phyloP scores from a whole-genome alignment of 1,140 invertebrate genomes.

The Hyles euphorbiae region DNA sequence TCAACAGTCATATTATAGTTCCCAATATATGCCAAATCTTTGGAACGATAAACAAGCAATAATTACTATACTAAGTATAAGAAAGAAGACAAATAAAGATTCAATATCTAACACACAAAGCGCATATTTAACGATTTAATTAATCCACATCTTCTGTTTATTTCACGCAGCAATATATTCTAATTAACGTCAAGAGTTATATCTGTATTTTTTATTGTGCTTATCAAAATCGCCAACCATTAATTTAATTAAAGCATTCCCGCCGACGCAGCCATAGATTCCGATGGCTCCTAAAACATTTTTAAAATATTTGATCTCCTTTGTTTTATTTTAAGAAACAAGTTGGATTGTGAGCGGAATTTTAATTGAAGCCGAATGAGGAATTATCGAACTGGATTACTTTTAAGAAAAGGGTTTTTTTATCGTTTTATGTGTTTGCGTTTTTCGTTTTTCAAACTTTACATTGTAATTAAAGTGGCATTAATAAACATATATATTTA shows the following conservation, averaged over 20 bases:
- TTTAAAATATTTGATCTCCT: slow-evolving; percentile 43
- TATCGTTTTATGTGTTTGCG: not conserved
- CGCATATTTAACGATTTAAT: too few species aligned
- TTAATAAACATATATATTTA: too few species aligned
- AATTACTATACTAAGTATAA: too few species aligned
- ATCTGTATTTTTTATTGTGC: slow-evolving; percentile 42
- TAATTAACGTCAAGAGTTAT: slow-evolving; percentile 48
- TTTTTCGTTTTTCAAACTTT: too few species aligned
- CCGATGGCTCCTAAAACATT: slow-evolving; percentile 53
- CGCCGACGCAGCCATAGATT: slow-evolving; percentile 40
- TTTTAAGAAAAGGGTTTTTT: not conserved
- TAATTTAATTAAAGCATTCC: slow-evolving; percentile 66
- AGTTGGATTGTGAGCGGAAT: slow-evolving; percentile 49
- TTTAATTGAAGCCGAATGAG: slow-evolving; percentile 49
- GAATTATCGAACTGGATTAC: not conserved
- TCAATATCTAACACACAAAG: too few species aligned
- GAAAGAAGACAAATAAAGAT: too few species aligned
- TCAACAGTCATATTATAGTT: too few species aligned
- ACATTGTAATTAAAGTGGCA: too few species aligned
- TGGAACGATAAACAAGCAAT: too few species aligned
- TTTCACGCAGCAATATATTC: slow-evolving; percentile 34
- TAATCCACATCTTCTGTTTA: too few species aligned
- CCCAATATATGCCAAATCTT: too few species aligned
- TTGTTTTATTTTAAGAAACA: slow-evolving; percentile 38
- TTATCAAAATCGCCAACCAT: slow-evolving; percentile 52